These are phyloP conservation scores for Polietes domitor DNA, from an alignment of 2,888 invertebrate genomes.

Conservation along the genomic window DNA sequence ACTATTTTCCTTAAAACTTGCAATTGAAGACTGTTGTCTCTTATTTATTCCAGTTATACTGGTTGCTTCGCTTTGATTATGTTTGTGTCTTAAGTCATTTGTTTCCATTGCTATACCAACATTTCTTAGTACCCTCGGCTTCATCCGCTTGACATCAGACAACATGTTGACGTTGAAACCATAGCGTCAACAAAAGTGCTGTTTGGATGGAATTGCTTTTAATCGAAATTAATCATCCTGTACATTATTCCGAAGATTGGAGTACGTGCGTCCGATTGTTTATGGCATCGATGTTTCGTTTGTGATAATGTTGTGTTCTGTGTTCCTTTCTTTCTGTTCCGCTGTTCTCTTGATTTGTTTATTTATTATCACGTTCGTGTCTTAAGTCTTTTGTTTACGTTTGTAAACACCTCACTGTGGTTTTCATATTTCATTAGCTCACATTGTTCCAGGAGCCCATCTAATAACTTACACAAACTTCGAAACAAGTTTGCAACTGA, in stretches of 20 bases:
- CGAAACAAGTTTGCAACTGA: not conserved
- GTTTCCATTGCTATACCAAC: too few relatives aligned
- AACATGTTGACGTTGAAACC: too few relatives aligned
- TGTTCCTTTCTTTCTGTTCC: not conserved
- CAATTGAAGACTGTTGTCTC: too few relatives aligned
- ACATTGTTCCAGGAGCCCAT: not conserved
- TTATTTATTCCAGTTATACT: too few relatives aligned
- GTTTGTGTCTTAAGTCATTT: too few relatives aligned
- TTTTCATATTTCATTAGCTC: not conserved
- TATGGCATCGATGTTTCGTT: not conserved
- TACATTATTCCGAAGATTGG: not conserved
- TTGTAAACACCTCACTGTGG: not conserved
- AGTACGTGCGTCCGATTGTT: not conserved
- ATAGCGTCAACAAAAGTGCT: too few relatives aligned
- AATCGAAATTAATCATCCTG: too few relatives aligned
- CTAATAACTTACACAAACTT: not conserved
- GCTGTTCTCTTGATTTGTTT: not conserved
- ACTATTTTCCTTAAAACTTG: too few relatives aligned
- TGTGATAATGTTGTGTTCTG: not conserved
- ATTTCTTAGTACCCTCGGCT: too few relatives aligned
- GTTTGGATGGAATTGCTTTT: too few relatives aligned
- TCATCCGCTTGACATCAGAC: too few relatives aligned
- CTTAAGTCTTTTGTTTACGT: slow-evolving; percentile 20
- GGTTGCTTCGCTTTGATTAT: too few relatives aligned
- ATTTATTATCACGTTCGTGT: not conserved